phyloP scores from a whole-genome alignment of 2,797 vertebrate genomes.

The Onychomys arenicola region DNA sequence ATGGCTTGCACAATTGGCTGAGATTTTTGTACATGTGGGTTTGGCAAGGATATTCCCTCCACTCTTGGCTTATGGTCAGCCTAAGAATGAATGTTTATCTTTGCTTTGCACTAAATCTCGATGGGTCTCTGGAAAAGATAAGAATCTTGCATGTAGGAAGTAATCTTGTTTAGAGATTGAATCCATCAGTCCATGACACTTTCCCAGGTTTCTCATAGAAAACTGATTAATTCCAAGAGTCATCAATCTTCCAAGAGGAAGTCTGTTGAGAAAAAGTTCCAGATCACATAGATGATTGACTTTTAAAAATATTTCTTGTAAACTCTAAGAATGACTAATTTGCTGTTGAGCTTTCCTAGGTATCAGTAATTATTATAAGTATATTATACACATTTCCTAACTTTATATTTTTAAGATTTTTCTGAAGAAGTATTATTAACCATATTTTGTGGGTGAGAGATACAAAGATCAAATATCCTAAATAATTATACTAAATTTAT shows the following conservation, averaged over 20 bases:
- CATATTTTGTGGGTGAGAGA: background rate
- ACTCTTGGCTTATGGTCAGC: slow-evolving; percentile 70
- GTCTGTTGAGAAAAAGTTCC: slow-evolving; percentile 19
- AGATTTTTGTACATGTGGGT: slow-evolving; percentile 21
- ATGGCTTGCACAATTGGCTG: background rate
- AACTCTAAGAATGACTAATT: background rate
- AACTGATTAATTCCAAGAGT: slow-evolving; percentile 27
- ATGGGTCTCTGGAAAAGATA: slow-evolving; percentile 70
- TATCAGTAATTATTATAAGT: background rate
- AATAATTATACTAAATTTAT: background rate
- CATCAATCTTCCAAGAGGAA: slow-evolving; percentile 22
- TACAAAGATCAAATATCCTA: background rate
- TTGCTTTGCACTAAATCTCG: slow-evolving; percentile 56
- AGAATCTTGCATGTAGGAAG: slow-evolving; percentile 27
- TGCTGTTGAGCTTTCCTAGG: background rate
- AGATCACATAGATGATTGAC: background rate
- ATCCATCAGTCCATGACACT: slow-evolving; percentile 72
- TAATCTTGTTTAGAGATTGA: slow-evolving; percentile 58
- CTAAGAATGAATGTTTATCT: slow-evolving; percentile 69
- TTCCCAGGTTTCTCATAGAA: slow-evolving; percentile 55
- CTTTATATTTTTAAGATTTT: background rate
- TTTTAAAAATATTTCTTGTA: background rate
- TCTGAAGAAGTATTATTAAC: background rate
- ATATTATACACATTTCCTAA: background rate
- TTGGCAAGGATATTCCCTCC: slow-evolving; percentile 62